Conservation (phyloP, 2,888 invertebrate species). For the Herminia tarsipennalis region DNA sequence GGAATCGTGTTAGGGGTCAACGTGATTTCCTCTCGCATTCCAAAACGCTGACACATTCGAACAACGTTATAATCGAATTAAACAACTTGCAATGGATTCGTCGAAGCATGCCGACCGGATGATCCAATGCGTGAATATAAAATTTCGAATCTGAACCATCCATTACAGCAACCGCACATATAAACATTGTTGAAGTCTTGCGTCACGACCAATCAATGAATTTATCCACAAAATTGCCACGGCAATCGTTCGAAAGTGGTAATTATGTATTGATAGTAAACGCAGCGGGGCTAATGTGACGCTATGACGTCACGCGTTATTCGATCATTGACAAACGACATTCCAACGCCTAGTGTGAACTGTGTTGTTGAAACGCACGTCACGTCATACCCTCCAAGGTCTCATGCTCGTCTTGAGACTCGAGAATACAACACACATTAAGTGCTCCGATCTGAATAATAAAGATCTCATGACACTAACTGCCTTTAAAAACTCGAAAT, state of each 20-base stretch:
- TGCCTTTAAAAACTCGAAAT: slow-evolving; percentile 39
- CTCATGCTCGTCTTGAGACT: slow-evolving; percentile 68
- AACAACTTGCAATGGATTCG: slow-evolving; percentile 71
- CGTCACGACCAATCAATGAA: slow-evolving; percentile 66
- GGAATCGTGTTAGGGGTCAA: slow-evolving; percentile 76
- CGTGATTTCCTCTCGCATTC: slow-evolving; percentile 81
- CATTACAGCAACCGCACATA: slow-evolving; percentile 55
- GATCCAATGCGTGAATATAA: slow-evolving; percentile 70
- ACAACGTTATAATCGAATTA: slow-evolving; percentile 72
- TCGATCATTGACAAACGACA: slow-evolving; percentile 84
- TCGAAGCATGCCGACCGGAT: slow-evolving; percentile 67
- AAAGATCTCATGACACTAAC: slow-evolving; percentile 42
- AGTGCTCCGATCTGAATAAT: slow-evolving; percentile 54
- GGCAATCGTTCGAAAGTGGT: slow-evolving; percentile 62
- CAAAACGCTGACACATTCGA: slow-evolving; percentile 74
- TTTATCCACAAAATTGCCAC: slow-evolving; percentile 61
- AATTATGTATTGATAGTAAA: slow-evolving; percentile 65
- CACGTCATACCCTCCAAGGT: slow-evolving; percentile 76
- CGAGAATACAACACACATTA: slow-evolving; percentile 51
- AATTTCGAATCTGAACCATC: slow-evolving; percentile 60
- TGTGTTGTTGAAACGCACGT: slow-evolving; percentile 72
- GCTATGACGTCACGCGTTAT: slow-evolving; percentile 77
- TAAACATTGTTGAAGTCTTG: slow-evolving; percentile 62
- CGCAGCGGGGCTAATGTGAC: slow-evolving; percentile 64
- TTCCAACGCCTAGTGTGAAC: slow-evolving; percentile 79